These are phyloP conservation scores for Apaloderma vittatum DNA, from an alignment of 2,113 vertebrate genomes.

Conservation along the genomic window DNA sequence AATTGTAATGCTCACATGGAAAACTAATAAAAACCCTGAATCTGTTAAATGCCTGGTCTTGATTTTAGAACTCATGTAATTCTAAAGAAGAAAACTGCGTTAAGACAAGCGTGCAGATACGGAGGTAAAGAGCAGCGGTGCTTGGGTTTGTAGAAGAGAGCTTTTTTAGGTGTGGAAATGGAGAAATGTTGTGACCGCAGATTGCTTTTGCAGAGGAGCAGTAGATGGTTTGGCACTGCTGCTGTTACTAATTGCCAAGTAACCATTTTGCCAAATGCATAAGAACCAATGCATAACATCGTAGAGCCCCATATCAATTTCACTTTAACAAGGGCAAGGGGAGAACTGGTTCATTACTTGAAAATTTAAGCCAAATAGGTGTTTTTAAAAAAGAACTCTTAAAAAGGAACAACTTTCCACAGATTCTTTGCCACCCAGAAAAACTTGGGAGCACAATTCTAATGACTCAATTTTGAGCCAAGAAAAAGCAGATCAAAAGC, in stretches of 20 bases:
- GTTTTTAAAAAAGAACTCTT: background rate
- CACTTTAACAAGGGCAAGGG: background rate
- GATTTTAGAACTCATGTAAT: background rate
- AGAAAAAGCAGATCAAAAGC: constrained; percentile 24
- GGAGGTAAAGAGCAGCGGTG: accelerated
- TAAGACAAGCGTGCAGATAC: background rate
- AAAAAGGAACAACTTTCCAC: background rate
- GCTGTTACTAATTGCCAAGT: background rate
- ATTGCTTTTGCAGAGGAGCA: background rate
- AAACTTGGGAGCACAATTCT: background rate
- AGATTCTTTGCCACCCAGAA: constrained; percentile 33
- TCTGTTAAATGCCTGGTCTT: constrained; percentile 24
- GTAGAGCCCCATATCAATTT: background rate
- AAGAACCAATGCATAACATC: background rate
- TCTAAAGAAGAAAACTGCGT: background rate
- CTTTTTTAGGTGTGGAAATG: background rate
- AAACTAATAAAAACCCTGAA: constrained; percentile 91
- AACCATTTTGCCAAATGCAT: background rate
- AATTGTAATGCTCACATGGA: constrained; percentile 90
- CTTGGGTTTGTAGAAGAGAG: background rate
- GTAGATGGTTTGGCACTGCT: background rate
- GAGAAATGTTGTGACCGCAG: background rate
- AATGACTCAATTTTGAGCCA: background rate
- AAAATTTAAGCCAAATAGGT: background rate
- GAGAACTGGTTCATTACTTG: background rate